Evolutionary conservation across 1,140 invertebrate genomes (phyloP), one percentile per base, ranked within the genome.

Genomic region (Psilanteris sp.): DNA sequence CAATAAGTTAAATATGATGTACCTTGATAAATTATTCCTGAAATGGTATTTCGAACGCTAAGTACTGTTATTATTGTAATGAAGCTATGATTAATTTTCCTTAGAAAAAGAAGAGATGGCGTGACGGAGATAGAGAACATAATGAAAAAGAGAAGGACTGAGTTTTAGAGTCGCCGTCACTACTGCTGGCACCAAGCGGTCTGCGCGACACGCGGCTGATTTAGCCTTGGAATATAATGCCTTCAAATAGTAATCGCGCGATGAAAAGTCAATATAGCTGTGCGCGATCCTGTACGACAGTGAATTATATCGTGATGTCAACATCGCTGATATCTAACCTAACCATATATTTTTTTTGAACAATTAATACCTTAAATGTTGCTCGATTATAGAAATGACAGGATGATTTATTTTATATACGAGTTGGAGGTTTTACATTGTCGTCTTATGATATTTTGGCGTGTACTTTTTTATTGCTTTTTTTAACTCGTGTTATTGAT

Each of bases 111-210:
- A 37, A 48, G 44, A 29, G 39, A 36, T 20, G 7, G 52, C n/a
- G 7, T 4, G 29, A 37, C 18, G 20, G 32, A 20, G 41, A 29
- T 32, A 4, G 44, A 41, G 18, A 10, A 39, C 13, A 11, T 9
- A 13, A 20, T 13, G 16, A 8, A 13, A 59, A 22, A 32, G 36
- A 70, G 54, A 70, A 29, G 18, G 20, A 27, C 18, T 11, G 61
- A 22, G 59, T 52, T 52, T 67, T 67, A 27, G 16, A 39, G 52
- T 14, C 32, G 10, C 29, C 77, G 75, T 71, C 75, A 43, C 18
- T 44, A 62, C 74, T 59, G 77, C 82, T 84, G 85, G 83, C 84
- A 86, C 85, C 83, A 85, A 78, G 82, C 83, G 81, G 86, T 86
- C 86, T 87, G 82, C 83, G 82, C 72, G 78, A 81, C 68, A 80